Base-by-base conservation (phyloP, 2,797 vertebrate species). In the Enteromius anoplus region DNA sequence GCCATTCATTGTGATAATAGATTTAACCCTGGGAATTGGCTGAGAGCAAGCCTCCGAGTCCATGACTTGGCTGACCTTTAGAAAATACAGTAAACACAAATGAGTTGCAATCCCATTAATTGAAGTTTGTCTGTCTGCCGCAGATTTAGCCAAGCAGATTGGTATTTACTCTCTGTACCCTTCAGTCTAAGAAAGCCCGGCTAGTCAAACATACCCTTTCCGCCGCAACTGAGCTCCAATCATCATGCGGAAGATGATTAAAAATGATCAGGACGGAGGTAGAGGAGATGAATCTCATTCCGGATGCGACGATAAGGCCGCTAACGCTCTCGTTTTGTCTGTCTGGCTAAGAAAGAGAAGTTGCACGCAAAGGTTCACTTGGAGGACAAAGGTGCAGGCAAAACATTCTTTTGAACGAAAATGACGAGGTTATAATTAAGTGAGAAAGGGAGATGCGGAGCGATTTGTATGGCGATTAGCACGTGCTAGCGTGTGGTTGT, bases 1-100 rank as follows among this genome's bases (percentile, higher is more conserved):
- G 94, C 96, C 96, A 96, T 98, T 97, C 95, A 97, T 97, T 97
- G 93, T 94, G 95, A 96, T 96, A 96, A 97, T 96, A 94, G 96
- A 94, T 96, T 95, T 97, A 97, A 98, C 96, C 96, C 96, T 97
- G 96, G 95, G 96, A 97, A 97, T 95, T 95, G 96, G 95, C 95
- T 94, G 94, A 97, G 96, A 96, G 94, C 95, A 90, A 92, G 94
- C 93, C 93, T 95, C 93, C 92, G 92, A 95, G 95, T 94, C 96
- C 96, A 93, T 96, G 95, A 94, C 95, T 95, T 91, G 92, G 95
- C 93, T 94, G 96, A 97, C 96, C 96, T 97, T 97, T 97, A 92
- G 89, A 93, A 94, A 96, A 96, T 93, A 96, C 91, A 93, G 96
- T 96, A 95, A 97, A 97, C 95, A 96, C 95, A 96, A 85, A 96